Conservation (phyloP, 2,113 vertebrate genomes). For the Sorex araneus region DNA sequence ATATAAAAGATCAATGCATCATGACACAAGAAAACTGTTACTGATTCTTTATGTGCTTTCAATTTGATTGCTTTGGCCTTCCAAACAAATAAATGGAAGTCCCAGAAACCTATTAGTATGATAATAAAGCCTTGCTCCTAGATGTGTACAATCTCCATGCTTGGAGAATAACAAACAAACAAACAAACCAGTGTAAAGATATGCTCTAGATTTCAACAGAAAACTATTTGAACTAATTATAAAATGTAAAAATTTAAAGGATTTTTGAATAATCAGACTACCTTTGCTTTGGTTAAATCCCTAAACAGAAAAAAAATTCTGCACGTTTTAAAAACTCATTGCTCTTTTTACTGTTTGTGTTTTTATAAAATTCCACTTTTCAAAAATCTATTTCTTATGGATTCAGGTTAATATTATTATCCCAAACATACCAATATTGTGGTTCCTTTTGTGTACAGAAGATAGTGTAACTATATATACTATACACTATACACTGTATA, state of each 20-base stretch:
- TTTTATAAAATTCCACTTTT: constrained; percentile 1
- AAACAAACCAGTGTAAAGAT: constrained; percentile 55
- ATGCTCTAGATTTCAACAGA: constrained; percentile 26
- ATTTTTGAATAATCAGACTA: constrained; percentile 43
- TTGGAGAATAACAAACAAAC: constrained; percentile 58
- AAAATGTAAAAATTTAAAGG: constrained; percentile 29
- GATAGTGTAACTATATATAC: background rate
- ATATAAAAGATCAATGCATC: constrained; percentile 73
- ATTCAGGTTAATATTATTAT: background rate
- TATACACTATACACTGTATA: no score
- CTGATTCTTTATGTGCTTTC: constrained; percentile 82
- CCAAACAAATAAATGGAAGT: constrained; percentile 77
- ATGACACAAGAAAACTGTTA: constrained; percentile 70
- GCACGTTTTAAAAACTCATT: background rate
- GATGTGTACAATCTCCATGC: constrained; percentile 29
- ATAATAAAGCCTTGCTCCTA: constrained; percentile 59
- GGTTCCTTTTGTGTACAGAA: background rate
- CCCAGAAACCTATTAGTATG: constrained; percentile 83
- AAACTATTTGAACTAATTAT: constrained; percentile 47
- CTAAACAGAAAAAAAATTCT: background rate
- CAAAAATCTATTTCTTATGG: constrained; percentile 53
- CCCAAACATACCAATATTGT: background rate
- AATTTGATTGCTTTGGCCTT: constrained; percentile 81
- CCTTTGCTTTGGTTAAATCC: background rate
- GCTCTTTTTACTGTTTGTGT: background rate